A percentile compares a stretch with the other conserved stretches of the same genome.
Evolutionary conservation across 1,140 invertebrate species (phyloP).

Genomic region (Metopolophium dirhodum): DNA sequence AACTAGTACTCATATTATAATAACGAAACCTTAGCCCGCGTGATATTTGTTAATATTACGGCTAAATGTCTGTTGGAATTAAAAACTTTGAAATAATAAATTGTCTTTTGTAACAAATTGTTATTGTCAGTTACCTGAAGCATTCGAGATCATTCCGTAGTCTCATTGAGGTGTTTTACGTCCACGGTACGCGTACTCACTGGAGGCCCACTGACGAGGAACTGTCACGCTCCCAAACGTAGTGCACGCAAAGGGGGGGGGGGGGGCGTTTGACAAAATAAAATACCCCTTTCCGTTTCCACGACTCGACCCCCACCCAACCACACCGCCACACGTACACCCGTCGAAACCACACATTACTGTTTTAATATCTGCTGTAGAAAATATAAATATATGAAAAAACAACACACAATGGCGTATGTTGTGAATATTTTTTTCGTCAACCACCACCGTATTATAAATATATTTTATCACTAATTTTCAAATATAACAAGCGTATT

Average conservation of each 20-base stretch:
- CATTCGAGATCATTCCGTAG: conserved; percentile 53
- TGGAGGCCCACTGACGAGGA: conserved; percentile 34
- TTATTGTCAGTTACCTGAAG: neutral
- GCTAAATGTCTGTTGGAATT: neutral
- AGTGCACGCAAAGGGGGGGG: neutral
- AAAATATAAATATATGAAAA: neutral
- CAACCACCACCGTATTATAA: neutral
- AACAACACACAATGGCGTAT: neutral
- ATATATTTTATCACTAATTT: neutral
- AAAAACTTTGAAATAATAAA: neutral
- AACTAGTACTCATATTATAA: neutral
- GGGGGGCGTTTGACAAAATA: conserved; percentile 42
- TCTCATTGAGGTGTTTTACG: conserved; percentile 50
- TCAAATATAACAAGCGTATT: neutral
- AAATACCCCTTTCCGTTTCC: neutral
- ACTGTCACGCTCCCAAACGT: conserved; percentile 43
- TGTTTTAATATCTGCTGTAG: conserved; percentile 15
- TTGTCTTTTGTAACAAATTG: neutral
- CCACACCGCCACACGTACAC: neutral
- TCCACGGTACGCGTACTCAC: neutral
- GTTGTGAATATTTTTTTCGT: neutral
- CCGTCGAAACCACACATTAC: conserved; percentile 37
- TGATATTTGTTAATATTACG: neutral
- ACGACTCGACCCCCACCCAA: neutral
- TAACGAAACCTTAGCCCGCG: neutral